These are phyloP conservation scores for Pelodiscus sinensis DNA, from an alignment of 2,113 vertebrate genomes.

Conservation along the genomic window DNA sequence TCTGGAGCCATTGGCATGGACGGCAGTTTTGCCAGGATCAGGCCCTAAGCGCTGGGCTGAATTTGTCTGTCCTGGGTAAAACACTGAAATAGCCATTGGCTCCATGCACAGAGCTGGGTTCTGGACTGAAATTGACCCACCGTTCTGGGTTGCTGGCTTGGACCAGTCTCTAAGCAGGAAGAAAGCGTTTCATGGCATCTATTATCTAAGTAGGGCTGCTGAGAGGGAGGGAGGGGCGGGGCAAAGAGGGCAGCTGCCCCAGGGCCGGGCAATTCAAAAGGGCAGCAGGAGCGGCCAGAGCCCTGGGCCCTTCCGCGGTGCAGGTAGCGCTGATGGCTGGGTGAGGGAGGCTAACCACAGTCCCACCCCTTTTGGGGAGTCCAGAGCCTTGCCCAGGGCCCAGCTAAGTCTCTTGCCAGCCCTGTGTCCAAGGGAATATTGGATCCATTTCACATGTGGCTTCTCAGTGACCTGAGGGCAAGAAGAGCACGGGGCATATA, in stretches of 20 bases:
- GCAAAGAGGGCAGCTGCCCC: no score
- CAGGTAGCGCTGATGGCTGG: no score
- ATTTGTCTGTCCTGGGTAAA: not conserved
- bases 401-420: no score
- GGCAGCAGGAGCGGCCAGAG: no score
- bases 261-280: no score
- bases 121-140: not conserved
- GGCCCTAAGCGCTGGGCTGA: not conserved
- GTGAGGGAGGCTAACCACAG: no score
- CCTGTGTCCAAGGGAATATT: not conserved
- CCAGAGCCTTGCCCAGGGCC: no score
- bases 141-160: not conserved
- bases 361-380: no score
- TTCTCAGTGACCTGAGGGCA: not conserved
- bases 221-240: no score
- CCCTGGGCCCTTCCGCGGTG: no score
- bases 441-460: not conserved
- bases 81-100: not conserved
- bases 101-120: not conserved
- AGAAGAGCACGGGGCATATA: not conserved
- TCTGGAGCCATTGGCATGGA: rapidly evolving
- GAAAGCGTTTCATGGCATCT: not conserved
- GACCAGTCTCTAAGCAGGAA: not conserved
- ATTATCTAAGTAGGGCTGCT: no score
- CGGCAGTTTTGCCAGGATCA: not conserved